These are phyloP conservation scores for Hippopotamus amphibius DNA, from an alignment of 2,113 vertebrate species.

Conservation along the genomic window DNA sequence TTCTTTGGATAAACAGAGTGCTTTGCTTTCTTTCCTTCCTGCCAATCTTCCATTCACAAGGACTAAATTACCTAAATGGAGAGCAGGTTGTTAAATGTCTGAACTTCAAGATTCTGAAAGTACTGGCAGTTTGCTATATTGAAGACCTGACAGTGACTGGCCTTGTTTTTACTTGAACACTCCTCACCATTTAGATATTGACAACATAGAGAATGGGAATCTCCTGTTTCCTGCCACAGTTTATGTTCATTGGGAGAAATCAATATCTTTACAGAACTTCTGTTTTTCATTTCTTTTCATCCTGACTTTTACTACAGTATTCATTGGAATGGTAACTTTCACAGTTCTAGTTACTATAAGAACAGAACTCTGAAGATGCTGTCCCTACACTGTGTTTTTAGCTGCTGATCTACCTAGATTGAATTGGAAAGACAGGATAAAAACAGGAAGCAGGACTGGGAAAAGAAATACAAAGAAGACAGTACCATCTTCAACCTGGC, in stretches of 20 bases:
- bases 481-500: background rate
- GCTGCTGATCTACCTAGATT: background rate
- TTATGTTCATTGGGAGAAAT: slow-evolving; percentile 64
- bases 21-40: slow-evolving; percentile 49
- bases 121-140: slow-evolving; percentile 58
- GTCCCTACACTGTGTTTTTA: background rate
- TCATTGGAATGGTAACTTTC: background rate
- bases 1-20: slow-evolving; percentile 60
- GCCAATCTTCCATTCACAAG: slow-evolving; percentile 71
- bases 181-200: slow-evolving; percentile 48
- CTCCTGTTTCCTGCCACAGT: slow-evolving; percentile 23
- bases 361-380: background rate
- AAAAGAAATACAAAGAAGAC: background rate
- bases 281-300: slow-evolving; percentile 21
- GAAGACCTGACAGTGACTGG: slow-evolving; percentile 67
- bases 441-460: background rate
- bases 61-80: slow-evolving; percentile 75
- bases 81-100: slow-evolving; percentile 67
- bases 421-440: background rate
- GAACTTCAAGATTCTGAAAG: slow-evolving; percentile 73
- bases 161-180: slow-evolving; percentile 73
- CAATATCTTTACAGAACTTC: background rate
- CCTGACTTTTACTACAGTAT: background rate
- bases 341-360: background rate
- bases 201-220: slow-evolving; percentile 49